Percentiles rank a stretch among this genome's conserved stretches.
These are phyloP conservation scores for Vimba vimba DNA, from an alignment of 2,113 vertebrate species.

Conservation along the genomic window DNA sequence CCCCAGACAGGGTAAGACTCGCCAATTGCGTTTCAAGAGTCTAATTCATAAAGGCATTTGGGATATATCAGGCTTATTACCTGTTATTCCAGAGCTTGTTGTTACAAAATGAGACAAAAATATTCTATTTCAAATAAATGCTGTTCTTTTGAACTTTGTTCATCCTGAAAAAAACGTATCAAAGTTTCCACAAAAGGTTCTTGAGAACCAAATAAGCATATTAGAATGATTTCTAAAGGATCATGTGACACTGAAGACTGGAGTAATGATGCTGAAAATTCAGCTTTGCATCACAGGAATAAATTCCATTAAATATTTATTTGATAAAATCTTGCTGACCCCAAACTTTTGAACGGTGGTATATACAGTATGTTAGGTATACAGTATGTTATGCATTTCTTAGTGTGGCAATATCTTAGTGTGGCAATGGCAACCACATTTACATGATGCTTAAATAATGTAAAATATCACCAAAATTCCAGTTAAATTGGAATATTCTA, in stretches of 20 bases:
- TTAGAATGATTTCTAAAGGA: not conserved
- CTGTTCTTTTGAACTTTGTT: too few species aligned
- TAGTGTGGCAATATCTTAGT: not conserved
- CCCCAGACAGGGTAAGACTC: conserved; percentile 17
- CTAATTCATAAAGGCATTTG: conserved; percentile 5
- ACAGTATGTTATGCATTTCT: not conserved
- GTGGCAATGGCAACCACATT: not conserved
- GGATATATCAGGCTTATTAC: conserved; percentile 13
- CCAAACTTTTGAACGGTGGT: not conserved
- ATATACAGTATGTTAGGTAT: not conserved
- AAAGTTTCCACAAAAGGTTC: not conserved
- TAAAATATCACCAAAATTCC: not conserved
- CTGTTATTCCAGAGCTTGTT: not conserved
- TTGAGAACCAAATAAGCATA: not conserved
- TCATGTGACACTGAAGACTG: not conserved
- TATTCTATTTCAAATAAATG: too few species aligned
- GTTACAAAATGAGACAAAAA: too few species aligned
- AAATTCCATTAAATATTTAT: not conserved
- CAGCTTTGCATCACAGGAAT: not conserved
- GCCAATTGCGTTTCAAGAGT: not conserved
- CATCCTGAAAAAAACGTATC: too few species aligned
- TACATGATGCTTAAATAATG: not conserved
- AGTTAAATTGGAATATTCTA: not conserved
- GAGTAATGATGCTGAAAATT: not conserved
- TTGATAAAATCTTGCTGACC: not conserved